Base-by-base conservation (phyloP, 2,797 vertebrate species). In the Lagorchestes hirsutus region DNA sequence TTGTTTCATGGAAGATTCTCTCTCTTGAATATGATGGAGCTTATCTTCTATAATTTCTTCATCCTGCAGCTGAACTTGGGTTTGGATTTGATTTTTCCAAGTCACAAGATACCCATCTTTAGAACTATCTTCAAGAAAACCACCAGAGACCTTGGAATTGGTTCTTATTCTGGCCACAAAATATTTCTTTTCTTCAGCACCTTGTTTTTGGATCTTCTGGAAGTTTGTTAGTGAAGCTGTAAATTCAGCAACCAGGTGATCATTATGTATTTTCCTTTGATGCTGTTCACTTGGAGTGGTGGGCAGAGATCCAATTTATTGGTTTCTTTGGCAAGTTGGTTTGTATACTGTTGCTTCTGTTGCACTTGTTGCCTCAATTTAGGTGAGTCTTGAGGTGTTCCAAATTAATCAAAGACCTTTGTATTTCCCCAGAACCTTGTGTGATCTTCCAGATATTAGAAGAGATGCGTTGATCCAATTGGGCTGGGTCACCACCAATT, bases 91-190 rank as follows among this genome's bases (percentile, higher is more conserved):
- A 96, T 98, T 99, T 92, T 99, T 98, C 98, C 99, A 99, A 93
- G 98, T 98, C 59, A 99, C 98, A 93, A 98, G 97, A 94, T 98
- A 98, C 98, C 98, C 98, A 98, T 99, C 99, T 98, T 98, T 99
- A 93, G 98, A 98, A 93, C 90, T 96, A 29, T 99, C 99, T 55
- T 99, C 99, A 96, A 99, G 98, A 98, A 98, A 99, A 93, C 99
- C 99, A 95, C 98, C 99, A 62, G 99, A 99, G 91, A 99, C 98
- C 96, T 99, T 99, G 94, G 99, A 99, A 98, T 99, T 99, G 95
- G 99, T 99, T 98, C 99, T 98, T 95, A 99, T 99, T 98, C 99
- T 98, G 95, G 99, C 99, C 95, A 99, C 99, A 98, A 99, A 99
- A 95, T 99, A 99, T 93, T 99, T 99, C 98, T 99, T 99, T 97